Base-by-base conservation (phyloP, 2,888 invertebrate species). In the Ephialtes manifestator region DNA sequence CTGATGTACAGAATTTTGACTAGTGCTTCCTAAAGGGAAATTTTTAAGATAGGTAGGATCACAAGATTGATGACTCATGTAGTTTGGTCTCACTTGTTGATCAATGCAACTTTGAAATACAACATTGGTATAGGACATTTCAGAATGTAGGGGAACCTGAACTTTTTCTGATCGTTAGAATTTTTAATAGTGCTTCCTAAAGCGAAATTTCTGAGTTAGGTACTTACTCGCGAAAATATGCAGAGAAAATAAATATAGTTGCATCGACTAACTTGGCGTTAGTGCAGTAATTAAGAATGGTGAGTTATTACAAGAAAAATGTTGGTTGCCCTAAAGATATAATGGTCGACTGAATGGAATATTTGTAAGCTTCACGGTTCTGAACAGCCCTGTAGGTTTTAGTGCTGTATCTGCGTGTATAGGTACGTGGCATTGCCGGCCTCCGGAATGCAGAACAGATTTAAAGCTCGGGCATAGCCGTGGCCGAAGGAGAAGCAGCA, bases 401-500 rank as follows among this genome's bases (percentile, higher is more conserved):
- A 18, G 51, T 51, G 13, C 51, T 7, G 5, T 1, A 51, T n/a
- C n/a, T 51, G 20, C 51, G n/a, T 53, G n/a, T 53, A 39, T 39
- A 18, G 18, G 18, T 53, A 53, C 55, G 55, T 55, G 55, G 55
- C 55, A 20, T 24, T 55, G 55, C 11, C 55, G 13, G 11, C 0
- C 84, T 86, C 88, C 83, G 77, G 87, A 89, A 91, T 88, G 89
- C 87, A 87, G 88, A 88, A 88, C 86, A 85, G 88, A 91, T 90
- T 90, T 86, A 84, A 82, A 80, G 70, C 89, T 87, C 87, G 84
- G 86, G 82, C 86, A 82, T 35, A 39, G 81, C 86, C 77, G 81
- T 83, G 79, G 31, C 53, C 24, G 46, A 3, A 51, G 35, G 28
- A 18, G 63, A 1, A n/a, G n/a, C 60, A 53, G 31, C 35, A 39